Evolutionary conservation across 2,888 invertebrate species (phyloP).

Genomic region (Stenichneumon culpator): DNA sequence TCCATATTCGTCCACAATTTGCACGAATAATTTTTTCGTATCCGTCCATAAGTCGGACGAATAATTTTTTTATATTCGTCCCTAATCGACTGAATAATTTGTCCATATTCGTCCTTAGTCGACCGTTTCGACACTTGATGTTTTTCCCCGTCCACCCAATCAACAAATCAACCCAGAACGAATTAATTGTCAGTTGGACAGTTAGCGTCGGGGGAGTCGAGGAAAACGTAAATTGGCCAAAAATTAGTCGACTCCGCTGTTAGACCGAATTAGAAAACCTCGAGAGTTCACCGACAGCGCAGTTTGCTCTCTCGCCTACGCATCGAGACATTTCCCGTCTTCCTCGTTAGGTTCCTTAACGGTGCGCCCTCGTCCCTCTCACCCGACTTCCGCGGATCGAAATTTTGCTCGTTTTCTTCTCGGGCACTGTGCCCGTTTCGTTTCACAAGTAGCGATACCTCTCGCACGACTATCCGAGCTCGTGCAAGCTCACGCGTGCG

Average conservation of each 20-base stretch:
- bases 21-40: too few relatives aligned
- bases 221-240: not conserved
- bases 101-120: too few relatives aligned
- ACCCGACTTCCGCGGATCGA: slow-evolving; percentile 26
- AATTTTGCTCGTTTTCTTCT: slow-evolving; percentile 32
- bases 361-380: not conserved
- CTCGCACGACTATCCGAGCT: not conserved
- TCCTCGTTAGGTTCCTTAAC: slow-evolving; percentile 2
- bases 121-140: too few relatives aligned
- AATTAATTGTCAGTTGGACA: too few relatives aligned
- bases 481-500: slow-evolving; percentile 16
- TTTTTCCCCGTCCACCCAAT: too few relatives aligned
- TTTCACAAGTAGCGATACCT: slow-evolving; percentile 26
- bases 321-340: slow-evolving; percentile 1
- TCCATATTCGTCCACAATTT: too few relatives aligned
- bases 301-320: slow-evolving; percentile 32
- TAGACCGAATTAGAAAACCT: slow-evolving; percentile 13
- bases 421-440: slow-evolving; percentile 41
- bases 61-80: too few relatives aligned
- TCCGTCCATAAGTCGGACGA: too few relatives aligned
- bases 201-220: too few relatives aligned
- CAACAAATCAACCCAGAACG: too few relatives aligned
- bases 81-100: too few relatives aligned
- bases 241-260: not conserved
- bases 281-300: slow-evolving; percentile 39